Evolutionary conservation across 2,888 invertebrate genomes (phyloP), one percentile per base, ranked within the genome.

Genomic region (Eilema griseolum): DNA sequence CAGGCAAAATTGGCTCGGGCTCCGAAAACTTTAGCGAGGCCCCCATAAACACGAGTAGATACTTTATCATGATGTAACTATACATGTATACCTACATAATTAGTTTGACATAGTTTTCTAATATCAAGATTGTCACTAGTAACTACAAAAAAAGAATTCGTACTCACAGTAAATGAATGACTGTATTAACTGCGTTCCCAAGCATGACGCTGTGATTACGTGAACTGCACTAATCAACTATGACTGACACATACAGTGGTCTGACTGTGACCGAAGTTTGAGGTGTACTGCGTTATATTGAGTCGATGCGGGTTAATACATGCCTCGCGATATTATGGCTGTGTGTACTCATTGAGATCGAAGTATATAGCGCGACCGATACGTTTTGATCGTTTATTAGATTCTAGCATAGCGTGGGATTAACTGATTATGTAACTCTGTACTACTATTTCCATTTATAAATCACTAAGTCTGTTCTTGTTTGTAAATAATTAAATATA

Each of bases 151-250:
- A 33, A 59, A 26, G 3, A 26, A 52, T 31, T 33, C 23, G 37
- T 71, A 74, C 74, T 74, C 33, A 74, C 74, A 74, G 41, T 31
- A 69, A 31, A 57, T 72, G 64, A 41, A 74, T 24, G 41, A 74
- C 37, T 31, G 71, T 63, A 56, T 71, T 66, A 61, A 67, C 57
- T 41, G 68, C 52, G 61, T 69, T 67, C 59, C 61, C 33, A 11
- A 69, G 37, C 72, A 72, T 72, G 59, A 56, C 66, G 66, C 26
- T 26, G 24, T 24, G 24, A 28, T 63, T 56, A 57, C 16, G 57
- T 57, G n/a, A 68, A 41, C 26, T 67, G 31, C 33, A 61, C n/a
- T 67, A 46, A 56, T 31, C 26, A 20, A 57, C 33, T 59, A 56
- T 46, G 56, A 31, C 37, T n/a, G 14, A 46, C 33, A 24, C 46